Evolutionary conservation across 35 echinoderm and acorn worm genomes (phyloP), one percentile per base, ranked within the genome.

Genomic region (Amphiura filiformis): DNA sequence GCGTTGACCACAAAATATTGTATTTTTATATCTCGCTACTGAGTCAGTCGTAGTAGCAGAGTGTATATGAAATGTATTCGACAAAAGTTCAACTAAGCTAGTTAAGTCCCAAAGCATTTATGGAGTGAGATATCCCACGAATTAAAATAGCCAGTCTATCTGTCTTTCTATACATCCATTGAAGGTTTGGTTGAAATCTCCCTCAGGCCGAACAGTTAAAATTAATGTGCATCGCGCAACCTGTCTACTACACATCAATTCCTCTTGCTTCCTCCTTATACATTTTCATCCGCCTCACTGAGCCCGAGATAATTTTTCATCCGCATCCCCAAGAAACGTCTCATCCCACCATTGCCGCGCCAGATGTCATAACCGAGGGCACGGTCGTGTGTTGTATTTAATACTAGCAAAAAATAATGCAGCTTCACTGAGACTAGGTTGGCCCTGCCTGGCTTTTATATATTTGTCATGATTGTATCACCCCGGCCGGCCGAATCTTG

Each of bases 401-500:
- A 70, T 70, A n/a, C 44, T 52, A 70, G 15, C 61, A 26, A 70
- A 4, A 30, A 18, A 70, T 30, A 70, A 70, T 18, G 7, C 61
- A 70, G 61, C 61, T 23, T n/a, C n/a, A n/a, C n/a, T n/a, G n/a
- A n/a, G n/a, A n/a, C n/a, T n/a, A n/a, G n/a, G n/a, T n/a, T 13
- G 28, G 61, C 61, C 61, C 28, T 70, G 61, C 61, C 28, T 70
- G 44, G 7, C 44, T 52, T 7, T 52, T 11, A 7, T 52, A 36
- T 85, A 85, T 85, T n/a, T 85, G 65, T 85, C 83, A 61, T 85
- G 47, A 85, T 85, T 85, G 83, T 85, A 85, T 85, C 83, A 61
- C 83, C 83, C 64, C 83, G n/a, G n/a, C n/a, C n/a, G n/a, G n/a
- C n/a, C n/a, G 28, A 85, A 85, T 85, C 83, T 70, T 85, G 83